These are phyloP conservation scores for Ctenopoma multispine DNA, from an alignment of 2,797 vertebrate genomes.

Conservation along the genomic window DNA sequence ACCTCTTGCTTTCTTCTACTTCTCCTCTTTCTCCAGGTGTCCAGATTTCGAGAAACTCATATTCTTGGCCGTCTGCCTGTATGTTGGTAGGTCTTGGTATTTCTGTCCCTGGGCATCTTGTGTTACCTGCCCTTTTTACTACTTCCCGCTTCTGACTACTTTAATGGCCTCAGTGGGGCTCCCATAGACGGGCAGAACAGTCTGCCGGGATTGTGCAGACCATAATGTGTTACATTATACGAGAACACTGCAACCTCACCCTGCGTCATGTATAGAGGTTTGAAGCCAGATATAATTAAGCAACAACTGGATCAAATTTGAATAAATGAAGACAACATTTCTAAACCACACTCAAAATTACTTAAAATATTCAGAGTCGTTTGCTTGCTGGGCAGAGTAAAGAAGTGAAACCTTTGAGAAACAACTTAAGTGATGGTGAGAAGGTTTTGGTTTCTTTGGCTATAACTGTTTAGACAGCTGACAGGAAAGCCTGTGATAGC, in stretches of 20 bases:
- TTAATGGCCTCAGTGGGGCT: constrained; percentile 28
- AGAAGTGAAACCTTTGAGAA: constrained; percentile 39
- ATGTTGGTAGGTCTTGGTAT: constrained; percentile 52
- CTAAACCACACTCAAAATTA: background rate
- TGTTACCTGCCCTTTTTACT: constrained; percentile 62
- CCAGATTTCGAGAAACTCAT: constrained; percentile 35
- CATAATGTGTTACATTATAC: constrained; percentile 21
- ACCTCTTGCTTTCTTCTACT: background rate
- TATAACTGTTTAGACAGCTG: constrained; percentile 58
- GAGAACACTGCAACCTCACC: background rate
- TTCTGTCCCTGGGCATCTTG: constrained; percentile 53
- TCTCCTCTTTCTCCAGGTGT: constrained; percentile 36
- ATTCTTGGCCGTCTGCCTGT: constrained; percentile 30
- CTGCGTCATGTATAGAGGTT: constrained; percentile 4
- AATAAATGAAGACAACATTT: constrained; percentile 2
- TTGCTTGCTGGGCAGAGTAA: constrained; percentile 12
- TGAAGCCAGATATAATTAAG: background rate
- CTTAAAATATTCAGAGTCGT: constrained; percentile 7
- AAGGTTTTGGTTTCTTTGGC: constrained; percentile 54
- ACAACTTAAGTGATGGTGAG: constrained; percentile 6
- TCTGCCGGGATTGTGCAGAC: constrained; percentile 14
- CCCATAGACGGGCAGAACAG: constrained; percentile 5
- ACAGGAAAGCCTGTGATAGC: constrained; percentile 48
- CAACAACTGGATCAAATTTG: background rate
- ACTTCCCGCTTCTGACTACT: constrained; percentile 50